Percentiles rank a stretch among this genome's conserved stretches.
phyloP scores from a whole-genome alignment of 2,888 invertebrate species.

The Dioctria rufipes region DNA sequence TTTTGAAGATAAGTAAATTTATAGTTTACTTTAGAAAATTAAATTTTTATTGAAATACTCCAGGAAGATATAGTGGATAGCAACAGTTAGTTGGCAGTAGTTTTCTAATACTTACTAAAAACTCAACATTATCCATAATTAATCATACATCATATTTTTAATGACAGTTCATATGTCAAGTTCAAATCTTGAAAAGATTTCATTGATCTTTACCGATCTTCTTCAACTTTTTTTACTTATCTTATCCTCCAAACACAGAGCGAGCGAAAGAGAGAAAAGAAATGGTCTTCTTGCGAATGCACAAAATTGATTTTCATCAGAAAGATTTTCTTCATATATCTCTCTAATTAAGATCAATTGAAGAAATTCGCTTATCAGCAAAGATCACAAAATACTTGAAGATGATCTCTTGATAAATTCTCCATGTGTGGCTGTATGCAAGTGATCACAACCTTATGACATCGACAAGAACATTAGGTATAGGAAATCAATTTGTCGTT shows the following conservation, averaged over 20 bases:
- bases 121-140: no score
- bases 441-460: neutral
- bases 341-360: conserved; percentile 52
- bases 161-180: neutral
- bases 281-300: conserved; percentile 39
- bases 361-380: conserved; percentile 52
- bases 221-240: conserved; percentile 2
- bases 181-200: conserved; percentile 38
- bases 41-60: no score
- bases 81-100: no score
- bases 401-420: conserved; percentile 36
- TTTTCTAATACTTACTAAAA: no score
- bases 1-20: no score
- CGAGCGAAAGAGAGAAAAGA: neutral
- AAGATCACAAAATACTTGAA: conserved; percentile 41
- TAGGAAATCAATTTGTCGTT: conserved; percentile 35
- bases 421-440: conserved; percentile 22
- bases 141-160: no score
- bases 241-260: no score
- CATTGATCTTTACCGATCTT: conserved; percentile 34
- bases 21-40: no score
- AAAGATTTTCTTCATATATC: conserved; percentile 49
- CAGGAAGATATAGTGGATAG: no score
- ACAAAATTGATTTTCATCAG: conserved; percentile 50
- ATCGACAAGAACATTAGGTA: neutral